Base-by-base conservation (phyloP, 1,140 invertebrate genomes). In the Drosophila subpulchrella region DNA sequence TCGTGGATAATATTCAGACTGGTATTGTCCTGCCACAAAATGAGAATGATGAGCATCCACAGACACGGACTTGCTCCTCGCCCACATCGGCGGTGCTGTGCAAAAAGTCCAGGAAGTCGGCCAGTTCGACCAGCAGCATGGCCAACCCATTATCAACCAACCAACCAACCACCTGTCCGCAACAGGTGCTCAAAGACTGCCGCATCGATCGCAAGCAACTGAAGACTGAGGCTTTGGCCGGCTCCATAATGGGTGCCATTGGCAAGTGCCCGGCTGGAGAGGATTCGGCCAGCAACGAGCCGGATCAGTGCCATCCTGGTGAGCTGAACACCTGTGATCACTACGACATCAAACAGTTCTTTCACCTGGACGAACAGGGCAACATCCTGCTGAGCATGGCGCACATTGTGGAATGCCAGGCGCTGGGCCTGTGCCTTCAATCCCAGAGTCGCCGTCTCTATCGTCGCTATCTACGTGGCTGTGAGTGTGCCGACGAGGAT, bases 341-440 rank as follows among this genome's bases (percentile, higher is more conserved):
- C 50, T 92, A 92, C 48, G 91, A 92, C 46, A 92, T 92, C 66
- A 91, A 92, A 72, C 77, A 92, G 65, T 92, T 92, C 79, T 92
- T 92, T 60, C 88, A 77, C 50, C 81, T 92, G 48, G 90, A 91
- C 72, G 91, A 92, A 51, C 75, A 89, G 75, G 91, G 91, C 73
- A 92, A 92, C 67, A 92, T 92, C n/a, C 58, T 92, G 68, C 58
- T 92, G 24, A 81, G 80, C 39, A 92, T 91, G 59, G 34, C 77
- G 42, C 91, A 92, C 58, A 90, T 92, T 47, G 78, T 78, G 7
- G 91, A 92, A 39, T 81, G 72, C 6, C 86, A 75, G 34, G 90
- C 90, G 0, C 50, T 72, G 24, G 91, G 91, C 0, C 44, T 85
- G 24, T 68, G 79, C 7, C 63, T 79, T 0, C 84, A 89, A 30